Evolutionary conservation across 2,888 invertebrate genomes (phyloP).

Genomic region (Leucophora obtusa): DNA sequence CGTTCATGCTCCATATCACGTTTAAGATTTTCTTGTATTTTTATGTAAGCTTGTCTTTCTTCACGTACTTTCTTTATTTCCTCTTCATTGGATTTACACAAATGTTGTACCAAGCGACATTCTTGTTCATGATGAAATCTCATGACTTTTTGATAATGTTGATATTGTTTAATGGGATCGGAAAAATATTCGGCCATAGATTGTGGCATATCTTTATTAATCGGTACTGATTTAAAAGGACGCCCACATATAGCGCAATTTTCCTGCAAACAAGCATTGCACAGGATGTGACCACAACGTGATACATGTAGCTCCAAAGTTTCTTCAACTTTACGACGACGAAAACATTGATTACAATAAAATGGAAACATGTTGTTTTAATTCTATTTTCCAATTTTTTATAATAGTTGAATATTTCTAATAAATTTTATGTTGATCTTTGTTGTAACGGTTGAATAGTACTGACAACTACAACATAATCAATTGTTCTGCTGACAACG

Average conservation of each 20-base stretch:
- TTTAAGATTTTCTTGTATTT: constrained; percentile 32
- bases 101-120: constrained; percentile 29
- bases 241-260: constrained; percentile 57
- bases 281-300: constrained; percentile 63
- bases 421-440: no score
- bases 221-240: constrained; percentile 40
- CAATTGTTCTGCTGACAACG: no score
- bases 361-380: constrained; percentile 55
- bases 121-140: constrained; percentile 64
- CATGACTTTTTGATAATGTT: constrained; percentile 49
- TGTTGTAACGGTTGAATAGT: no score
- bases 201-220: constrained; percentile 56
- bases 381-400: no score
- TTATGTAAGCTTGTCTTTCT: constrained; percentile 29
- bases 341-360: constrained; percentile 64
- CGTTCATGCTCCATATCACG: constrained; percentile 47
- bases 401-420: no score
- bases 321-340: constrained; percentile 26
- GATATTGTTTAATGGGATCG: constrained; percentile 46
- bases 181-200: constrained; percentile 58
- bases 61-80: constrained; percentile 24
- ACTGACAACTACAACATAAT: no score
- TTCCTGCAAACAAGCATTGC: constrained; percentile 47
- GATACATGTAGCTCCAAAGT: constrained; percentile 52
- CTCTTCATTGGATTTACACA: background rate